Percentiles rank a stretch among this genome's conserved stretches.
Evolutionary conservation across 2,113 vertebrate genomes (phyloP).

Genomic region (Taxidea taxus): DNA sequence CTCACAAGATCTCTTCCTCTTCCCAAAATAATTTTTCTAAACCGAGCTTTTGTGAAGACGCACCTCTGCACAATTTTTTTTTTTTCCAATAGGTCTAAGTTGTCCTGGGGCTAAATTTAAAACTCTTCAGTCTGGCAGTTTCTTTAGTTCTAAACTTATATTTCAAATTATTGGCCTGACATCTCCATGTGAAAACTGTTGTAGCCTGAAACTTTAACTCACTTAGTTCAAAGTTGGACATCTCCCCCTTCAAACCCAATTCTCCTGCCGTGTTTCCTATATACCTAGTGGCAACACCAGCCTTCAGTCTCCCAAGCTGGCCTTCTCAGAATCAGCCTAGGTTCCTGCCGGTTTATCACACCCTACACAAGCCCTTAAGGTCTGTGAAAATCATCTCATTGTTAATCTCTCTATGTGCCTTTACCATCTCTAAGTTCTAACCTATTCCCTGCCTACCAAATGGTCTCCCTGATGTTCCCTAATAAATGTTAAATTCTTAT

Average conservation of each 20-base stretch:
- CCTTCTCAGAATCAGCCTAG: not conserved
- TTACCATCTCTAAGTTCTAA: not conserved
- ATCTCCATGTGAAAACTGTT: not conserved
- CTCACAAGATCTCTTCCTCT: not conserved
- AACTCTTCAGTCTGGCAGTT: slow-evolving; percentile 2
- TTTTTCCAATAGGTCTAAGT: not conserved
- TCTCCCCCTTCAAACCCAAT: not conserved
- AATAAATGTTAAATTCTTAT: not conserved
- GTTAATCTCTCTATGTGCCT: not conserved
- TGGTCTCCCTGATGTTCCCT: not conserved
- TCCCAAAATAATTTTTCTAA: slow-evolving; percentile 28
- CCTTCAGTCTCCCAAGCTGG: too few species aligned
- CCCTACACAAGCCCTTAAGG: not conserved
- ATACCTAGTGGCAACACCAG: not conserved
- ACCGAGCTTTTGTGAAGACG: slow-evolving; percentile 25
- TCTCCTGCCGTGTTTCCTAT: not conserved
- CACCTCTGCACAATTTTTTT: not conserved
- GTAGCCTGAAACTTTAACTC: not conserved
- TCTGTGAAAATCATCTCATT: not conserved
- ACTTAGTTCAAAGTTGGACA: not conserved
- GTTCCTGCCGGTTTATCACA: not conserved
- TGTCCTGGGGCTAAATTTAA: slow-evolving; percentile 39
- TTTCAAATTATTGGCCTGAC: slow-evolving; percentile 11
- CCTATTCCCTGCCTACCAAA: not conserved
- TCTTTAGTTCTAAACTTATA: not conserved